Base-by-base conservation (phyloP, 1,140 invertebrate genomes). In the Tetraneura akinire region DNA sequence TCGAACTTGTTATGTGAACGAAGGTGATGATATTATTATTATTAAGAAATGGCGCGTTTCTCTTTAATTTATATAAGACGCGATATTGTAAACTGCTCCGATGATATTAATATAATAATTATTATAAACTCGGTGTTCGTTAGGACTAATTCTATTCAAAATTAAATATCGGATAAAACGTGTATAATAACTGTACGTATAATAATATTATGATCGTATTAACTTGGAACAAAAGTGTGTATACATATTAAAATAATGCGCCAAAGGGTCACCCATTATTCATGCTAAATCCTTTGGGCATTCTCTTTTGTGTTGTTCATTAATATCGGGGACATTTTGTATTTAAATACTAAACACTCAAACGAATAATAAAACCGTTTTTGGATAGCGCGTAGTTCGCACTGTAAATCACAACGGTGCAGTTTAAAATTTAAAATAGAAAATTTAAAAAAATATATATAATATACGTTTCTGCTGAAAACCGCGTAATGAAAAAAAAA, bases 181-280 rank as follows among this genome's bases (percentile, higher is more conserved):
- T n/a, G n/a, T 37, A n/a, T n/a, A 10, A 37, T 37, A n/a, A n/a
- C n/a, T n/a, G n/a, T 37, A 37, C 32, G 8, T 37, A 37, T 37
- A 37, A 37, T 37, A 37, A 37, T 37, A 37, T 37, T 42, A 64
- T n/a, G 32, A 64, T 64, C 62, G 32, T 37, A 64, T 42, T 16
- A 64, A 64, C 29, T 68, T 45, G 23, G 42, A 66, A 62, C 26
- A 5, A 8, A 62, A 29, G 10, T 11, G 11, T 18, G 13, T 45
- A 1, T 23, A 37, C 18, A 62, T 23, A 10, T 14, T 21, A n/a
- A n/a, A n/a, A n/a, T n/a, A n/a, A 68, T 23, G n/a, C 62, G 32
- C 60, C 18, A 42, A n/a, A 66, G 62, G 32, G 62, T 45, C 32
- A 9, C n/a, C 37, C 64, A 42, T 68, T 68, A 68, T 45, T 68